Percentiles rank a stretch among this genome's conserved stretches.
These are phyloP conservation scores for Chaetodon auriga DNA, from an alignment of 2,113 vertebrate genomes.

Conservation along the genomic window DNA sequence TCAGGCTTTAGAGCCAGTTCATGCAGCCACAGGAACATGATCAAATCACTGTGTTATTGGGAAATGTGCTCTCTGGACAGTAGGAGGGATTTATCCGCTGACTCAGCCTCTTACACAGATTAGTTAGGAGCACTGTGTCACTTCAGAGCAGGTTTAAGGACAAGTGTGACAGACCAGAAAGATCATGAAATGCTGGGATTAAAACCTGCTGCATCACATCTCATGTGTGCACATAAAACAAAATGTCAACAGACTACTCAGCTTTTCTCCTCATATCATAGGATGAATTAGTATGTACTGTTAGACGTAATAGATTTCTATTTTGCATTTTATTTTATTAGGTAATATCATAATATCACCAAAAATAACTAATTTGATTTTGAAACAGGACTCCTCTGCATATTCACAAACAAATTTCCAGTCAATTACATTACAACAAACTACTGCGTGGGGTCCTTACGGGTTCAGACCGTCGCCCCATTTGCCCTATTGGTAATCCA, in stretches of 20 bases:
- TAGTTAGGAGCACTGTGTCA: constrained; percentile 52
- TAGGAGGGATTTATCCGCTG: constrained; percentile 56
- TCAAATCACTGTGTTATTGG: constrained; percentile 56
- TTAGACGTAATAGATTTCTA: not conserved
- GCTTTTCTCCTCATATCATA: not conserved
- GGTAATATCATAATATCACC: too few relatives aligned
- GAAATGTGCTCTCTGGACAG: constrained; percentile 39
- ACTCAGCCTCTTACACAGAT: constrained; percentile 70
- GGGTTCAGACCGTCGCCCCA: too few relatives aligned
- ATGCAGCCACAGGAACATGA: constrained; percentile 39
- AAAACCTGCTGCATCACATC: constrained; percentile 17
- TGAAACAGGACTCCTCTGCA: not conserved
- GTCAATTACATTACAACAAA: not conserved
- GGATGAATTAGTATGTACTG: not conserved
- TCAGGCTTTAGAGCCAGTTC: constrained; percentile 4
- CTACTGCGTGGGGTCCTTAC: not conserved
- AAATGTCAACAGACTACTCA: not conserved
- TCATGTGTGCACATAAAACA: not conserved
- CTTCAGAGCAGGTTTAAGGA: constrained; percentile 51
- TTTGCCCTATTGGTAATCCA: not conserved
- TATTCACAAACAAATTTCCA: not conserved
- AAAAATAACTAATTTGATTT: not conserved
- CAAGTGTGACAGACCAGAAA: constrained; percentile 45
- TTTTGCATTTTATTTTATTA: not conserved
- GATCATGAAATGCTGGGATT: constrained; percentile 31